These are phyloP conservation scores for Caenorhabditis zanzibari DNA, from an alignment of 2,888 invertebrate genomes.

Conservation along the genomic window DNA sequence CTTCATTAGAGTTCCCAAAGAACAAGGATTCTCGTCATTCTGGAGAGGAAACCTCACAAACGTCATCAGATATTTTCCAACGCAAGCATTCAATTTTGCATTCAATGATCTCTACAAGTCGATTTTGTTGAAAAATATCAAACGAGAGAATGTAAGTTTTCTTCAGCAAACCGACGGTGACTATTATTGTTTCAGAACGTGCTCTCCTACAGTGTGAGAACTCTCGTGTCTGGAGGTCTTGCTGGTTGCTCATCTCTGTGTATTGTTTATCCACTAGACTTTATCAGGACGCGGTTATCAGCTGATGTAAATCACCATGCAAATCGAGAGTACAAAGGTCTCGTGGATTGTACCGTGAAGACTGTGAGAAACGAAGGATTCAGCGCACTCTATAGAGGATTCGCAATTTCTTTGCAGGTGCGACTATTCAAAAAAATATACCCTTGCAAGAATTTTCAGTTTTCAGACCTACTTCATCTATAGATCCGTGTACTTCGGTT, in stretches of 20 bases:
- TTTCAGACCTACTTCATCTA: slow-evolving; percentile 88
- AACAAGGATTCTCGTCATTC: slow-evolving; percentile 75
- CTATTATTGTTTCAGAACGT: slow-evolving; percentile 63
- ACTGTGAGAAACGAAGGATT: slow-evolving; percentile 90
- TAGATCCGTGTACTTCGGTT: slow-evolving; percentile 95
- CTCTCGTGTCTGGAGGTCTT: slow-evolving; percentile 73
- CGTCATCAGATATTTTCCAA: slow-evolving; percentile 75
- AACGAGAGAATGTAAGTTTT: slow-evolving; percentile 64
- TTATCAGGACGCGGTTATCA: slow-evolving; percentile 73
- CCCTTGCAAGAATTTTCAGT: neutral
- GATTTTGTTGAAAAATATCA: slow-evolving; percentile 67
- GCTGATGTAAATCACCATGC: slow-evolving; percentile 72
- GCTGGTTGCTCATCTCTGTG: slow-evolving; percentile 76
- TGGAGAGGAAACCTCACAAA: slow-evolving; percentile 77
- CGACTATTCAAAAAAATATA: too few relatives aligned
- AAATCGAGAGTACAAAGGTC: slow-evolving; percentile 73
- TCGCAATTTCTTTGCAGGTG: slow-evolving; percentile 95
- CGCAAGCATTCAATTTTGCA: slow-evolving; percentile 77
- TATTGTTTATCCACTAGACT: slow-evolving; percentile 76
- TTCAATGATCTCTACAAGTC: slow-evolving; percentile 77
- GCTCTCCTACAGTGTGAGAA: slow-evolving; percentile 68
- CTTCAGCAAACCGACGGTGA: neutral
- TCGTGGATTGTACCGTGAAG: slow-evolving; percentile 85
- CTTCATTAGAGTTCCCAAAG: slow-evolving; percentile 73
- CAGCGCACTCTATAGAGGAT: slow-evolving; percentile 92